Base-by-base conservation (phyloP, 1,140 invertebrate genomes). In the Battus philenor region DNA sequence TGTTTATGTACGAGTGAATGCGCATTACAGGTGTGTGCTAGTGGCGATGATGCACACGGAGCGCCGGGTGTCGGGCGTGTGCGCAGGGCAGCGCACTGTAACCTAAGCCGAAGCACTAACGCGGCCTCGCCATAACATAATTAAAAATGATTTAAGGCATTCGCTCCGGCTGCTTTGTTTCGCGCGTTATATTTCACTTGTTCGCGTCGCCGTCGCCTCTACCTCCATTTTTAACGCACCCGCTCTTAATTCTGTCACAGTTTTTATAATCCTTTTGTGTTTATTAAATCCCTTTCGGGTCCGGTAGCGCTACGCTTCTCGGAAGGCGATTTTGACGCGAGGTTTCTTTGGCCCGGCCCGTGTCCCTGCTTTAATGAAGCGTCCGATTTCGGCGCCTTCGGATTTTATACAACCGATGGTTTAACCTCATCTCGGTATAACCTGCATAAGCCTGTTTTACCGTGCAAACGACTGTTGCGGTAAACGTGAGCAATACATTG, bases 61-160 rank as follows among this genome's bases (percentile, higher is more conserved):
- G 15, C 10, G 32, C 41, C 24, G n/a, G 2, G 6, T 39, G 24
- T 20, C 38, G 18, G 41, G 50, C 29, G 45, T 33, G 44, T 30
- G 52, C 54, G 54, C 49, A 46, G 54, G 54, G 55, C 55, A 50
- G 41, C 55, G 60, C 47, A 44, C 49, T 63, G 75, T 74, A 79
- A 79, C 75, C 68, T 50, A 65, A 80, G 39, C 70, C 68, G 64
- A 58, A 59, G 53, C 54, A 59, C 59, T 43, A 52, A 48, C 63
- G 45, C 54, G 54, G 48, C 50, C 69, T 64, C 77, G 77, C 80
- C 77, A 84, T 84, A 84, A 84, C 80, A 84, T 84, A 84, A 84
- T 84, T 84, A 81, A 84, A 84, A 81, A 84, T 84, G 80, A 84
- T 81, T 84, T 84, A 84, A 84, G 71, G 77, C 77, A 81, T 84